Evolutionary conservation across 2,113 vertebrate genomes (phyloP).

Genomic region (Brachyistius frenatus): DNA sequence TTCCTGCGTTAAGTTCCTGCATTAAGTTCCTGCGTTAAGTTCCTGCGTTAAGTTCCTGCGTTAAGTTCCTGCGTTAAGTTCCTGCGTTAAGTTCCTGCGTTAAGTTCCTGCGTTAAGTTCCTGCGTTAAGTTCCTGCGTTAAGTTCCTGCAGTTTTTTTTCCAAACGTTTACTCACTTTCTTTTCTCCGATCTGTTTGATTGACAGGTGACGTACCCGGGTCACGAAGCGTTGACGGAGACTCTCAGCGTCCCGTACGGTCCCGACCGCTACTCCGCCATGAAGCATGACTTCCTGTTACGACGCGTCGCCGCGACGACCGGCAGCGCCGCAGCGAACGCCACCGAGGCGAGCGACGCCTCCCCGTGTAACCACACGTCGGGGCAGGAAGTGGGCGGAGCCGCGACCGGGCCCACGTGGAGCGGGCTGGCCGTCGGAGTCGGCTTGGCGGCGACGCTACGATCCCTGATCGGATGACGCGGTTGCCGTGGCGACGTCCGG

Average conservation of each 20-base stretch:
- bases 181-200: constrained; percentile 13
- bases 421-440: not conserved
- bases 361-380: constrained; percentile 14
- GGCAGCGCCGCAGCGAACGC: not conserved
- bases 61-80: no score
- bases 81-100: no score
- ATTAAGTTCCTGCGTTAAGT: no score
- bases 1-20: no score
- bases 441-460: constrained; percentile 3
- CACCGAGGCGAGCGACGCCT: not conserved
- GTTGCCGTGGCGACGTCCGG: not conserved
- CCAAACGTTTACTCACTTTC: not conserved
- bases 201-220: constrained; percentile 76
- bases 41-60: no score
- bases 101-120: no score
- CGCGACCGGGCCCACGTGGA: not conserved
- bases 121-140: no score
- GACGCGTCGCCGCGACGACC: not conserved
- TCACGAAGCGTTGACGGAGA: constrained; percentile 70
- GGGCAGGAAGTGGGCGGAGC: not conserved
- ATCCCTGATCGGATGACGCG: constrained; percentile 24
- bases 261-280: constrained; percentile 72
- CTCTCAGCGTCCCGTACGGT: constrained; percentile 62
- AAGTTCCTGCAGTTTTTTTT: no score
- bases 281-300: constrained; percentile 73